Percentiles rank a stretch among this genome's conserved stretches.
These are phyloP conservation scores for Chaenodraco wilsoni DNA, from an alignment of 2,797 vertebrate genomes.

Conservation along the genomic window DNA sequence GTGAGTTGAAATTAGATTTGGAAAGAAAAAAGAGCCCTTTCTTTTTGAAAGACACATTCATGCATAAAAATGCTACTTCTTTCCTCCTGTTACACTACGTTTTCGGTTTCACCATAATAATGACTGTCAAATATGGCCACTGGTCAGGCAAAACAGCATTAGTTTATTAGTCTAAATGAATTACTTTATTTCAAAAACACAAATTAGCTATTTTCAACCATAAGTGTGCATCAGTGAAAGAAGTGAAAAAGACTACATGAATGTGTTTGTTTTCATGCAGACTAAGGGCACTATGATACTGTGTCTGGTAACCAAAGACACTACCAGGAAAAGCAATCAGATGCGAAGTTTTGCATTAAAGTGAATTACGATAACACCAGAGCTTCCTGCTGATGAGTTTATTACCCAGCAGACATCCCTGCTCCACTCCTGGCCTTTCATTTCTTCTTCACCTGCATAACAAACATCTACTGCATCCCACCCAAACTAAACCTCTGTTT, in stretches of 20 bases:
- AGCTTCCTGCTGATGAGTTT: conserved; percentile 4
- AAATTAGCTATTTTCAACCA: no score
- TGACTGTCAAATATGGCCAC: not conserved
- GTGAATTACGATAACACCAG: conserved; percentile 12
- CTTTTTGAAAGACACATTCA: no score
- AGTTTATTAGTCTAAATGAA: no score
- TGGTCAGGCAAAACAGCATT: not conserved
- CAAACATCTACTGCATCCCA: not conserved
- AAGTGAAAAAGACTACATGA: no score
- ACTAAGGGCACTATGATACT: no score
- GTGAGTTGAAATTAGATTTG: not conserved
- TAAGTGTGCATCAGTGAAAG: no score
- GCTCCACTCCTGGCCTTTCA: conserved; percentile 1
- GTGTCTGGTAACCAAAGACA: not conserved
- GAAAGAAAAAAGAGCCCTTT: conserved; percentile 4
- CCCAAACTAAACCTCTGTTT: conserved; percentile 10
- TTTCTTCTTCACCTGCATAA: conserved; percentile 14
- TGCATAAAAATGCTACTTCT: no score
- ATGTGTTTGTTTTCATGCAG: no score
- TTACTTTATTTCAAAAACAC: no score
- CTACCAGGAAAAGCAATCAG: not conserved
- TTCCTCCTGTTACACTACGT: not conserved
- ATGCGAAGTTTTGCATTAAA: conserved; percentile 10
- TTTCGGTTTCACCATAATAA: not conserved
- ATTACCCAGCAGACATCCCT: not conserved